A percentile compares a stretch with the other conserved stretches of the same genome.
These are phyloP conservation scores for Patella depressa DNA, from an alignment of 2,888 invertebrate species.

Conservation along the genomic window DNA sequence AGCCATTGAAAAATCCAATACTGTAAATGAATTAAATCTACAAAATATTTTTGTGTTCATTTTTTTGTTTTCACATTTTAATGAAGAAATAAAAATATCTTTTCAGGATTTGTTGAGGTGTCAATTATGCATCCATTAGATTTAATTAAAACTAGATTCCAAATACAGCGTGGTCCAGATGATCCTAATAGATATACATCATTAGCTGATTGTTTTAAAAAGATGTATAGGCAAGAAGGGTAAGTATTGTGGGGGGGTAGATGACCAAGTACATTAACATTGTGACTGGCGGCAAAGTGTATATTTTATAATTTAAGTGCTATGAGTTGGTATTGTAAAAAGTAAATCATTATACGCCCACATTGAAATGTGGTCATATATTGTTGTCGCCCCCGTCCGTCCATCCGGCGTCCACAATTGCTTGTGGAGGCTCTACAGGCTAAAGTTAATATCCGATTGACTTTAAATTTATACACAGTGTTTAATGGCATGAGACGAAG, in stretches of 20 bases:
- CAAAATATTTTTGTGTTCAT: neutral
- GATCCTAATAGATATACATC: constrained; percentile 81
- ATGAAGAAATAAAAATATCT: too few species aligned
- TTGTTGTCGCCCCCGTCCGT: too few species aligned
- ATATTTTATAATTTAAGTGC: too few species aligned
- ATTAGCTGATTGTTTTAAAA: constrained; percentile 87
- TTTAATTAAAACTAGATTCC: constrained; percentile 90
- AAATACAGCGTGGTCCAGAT: constrained; percentile 77
- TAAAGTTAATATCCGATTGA: too few species aligned
- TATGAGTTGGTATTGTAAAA: neutral
- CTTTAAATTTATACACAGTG: too few species aligned
- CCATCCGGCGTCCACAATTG: too few species aligned
- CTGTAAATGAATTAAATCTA: too few species aligned
- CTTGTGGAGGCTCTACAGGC: too few species aligned
- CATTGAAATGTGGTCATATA: too few species aligned
- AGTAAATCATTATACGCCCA: too few species aligned
- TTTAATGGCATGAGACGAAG: too few species aligned
- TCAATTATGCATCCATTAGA: constrained; percentile 97
- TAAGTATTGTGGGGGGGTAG: constrained; percentile 36
- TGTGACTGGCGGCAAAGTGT: neutral
- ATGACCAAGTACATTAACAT: neutral
- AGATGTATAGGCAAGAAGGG: constrained; percentile 91
- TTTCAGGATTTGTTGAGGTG: constrained; percentile 86
- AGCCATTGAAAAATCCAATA: too few species aligned
- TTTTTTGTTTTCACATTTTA: constrained; percentile 5